Percentiles rank a stretch among this genome's conserved stretches.
Conservation (phyloP, 2,113 vertebrate genomes). For the Nicator chloris region DNA sequence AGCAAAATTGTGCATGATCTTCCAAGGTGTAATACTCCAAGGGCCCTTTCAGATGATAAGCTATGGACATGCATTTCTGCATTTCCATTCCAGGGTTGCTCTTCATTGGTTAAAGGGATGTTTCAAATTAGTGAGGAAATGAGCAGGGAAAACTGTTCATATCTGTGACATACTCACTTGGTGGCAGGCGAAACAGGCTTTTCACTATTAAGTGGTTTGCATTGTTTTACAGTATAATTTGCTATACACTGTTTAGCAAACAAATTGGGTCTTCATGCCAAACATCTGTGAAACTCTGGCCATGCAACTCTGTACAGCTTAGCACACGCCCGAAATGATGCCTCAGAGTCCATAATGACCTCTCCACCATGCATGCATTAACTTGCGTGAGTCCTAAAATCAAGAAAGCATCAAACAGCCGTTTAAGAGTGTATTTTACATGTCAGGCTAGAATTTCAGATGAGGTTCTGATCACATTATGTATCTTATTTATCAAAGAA, state of each 20-base stretch:
- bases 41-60: background rate
- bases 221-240: conserved; percentile 5
- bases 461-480: background rate
- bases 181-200: background rate
- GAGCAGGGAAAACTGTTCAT: background rate
- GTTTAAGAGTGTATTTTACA: conserved; percentile 2
- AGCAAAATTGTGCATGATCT: background rate
- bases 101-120: background rate
- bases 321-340: conserved; percentile 1
- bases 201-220: conserved; percentile 27
- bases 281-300: background rate
- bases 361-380: conserved; percentile 49
- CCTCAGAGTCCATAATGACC: background rate
- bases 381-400: conserved; percentile 66
- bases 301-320: conserved; percentile 12
- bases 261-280: conserved; percentile 26
- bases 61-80: background rate
- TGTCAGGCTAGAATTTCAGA: background rate
- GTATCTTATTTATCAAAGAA: background rate
- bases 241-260: conserved; percentile 20
- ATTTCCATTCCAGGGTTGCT: background rate
- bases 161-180: conserved; percentile 54
- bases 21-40: background rate
- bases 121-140: conserved; percentile 27
- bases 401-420: conserved; percentile 58